phyloP scores from a whole-genome alignment of 2,888 invertebrate genomes.

The Nesidiocoris tenuis region DNA sequence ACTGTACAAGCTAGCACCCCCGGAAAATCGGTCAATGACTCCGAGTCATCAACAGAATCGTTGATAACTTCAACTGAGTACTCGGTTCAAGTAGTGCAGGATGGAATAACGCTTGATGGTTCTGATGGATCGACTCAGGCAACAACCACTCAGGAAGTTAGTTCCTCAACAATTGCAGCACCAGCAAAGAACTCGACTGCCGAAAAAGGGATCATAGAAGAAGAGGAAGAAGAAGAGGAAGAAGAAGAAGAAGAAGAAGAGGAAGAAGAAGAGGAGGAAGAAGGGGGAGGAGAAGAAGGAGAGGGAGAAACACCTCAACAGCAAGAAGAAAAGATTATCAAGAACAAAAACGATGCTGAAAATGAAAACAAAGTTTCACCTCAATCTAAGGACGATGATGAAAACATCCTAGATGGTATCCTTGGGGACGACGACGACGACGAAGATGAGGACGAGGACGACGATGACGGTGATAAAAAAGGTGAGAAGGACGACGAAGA shows the following conservation, averaged over 20 bases:
- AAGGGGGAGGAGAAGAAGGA: conserved; percentile 33
- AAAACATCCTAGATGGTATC: conserved; percentile 35
- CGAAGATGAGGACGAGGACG: conserved; percentile 47
- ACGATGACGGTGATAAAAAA: conserved; percentile 55
- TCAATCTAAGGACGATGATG: conserved; percentile 28
- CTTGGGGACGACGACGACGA: conserved; percentile 26
- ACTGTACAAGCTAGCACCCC: not conserved
- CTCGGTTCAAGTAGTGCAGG: conserved; percentile 26
- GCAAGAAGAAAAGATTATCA: conserved; percentile 12
- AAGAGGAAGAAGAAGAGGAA: conserved; percentile 40
- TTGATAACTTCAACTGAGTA: conserved; percentile 32
- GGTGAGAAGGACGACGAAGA: conserved; percentile 55
- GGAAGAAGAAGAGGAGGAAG: conserved; percentile 52
- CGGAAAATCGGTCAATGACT: conserved; percentile 26
- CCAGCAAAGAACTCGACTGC: conserved; percentile 8
- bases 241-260: conserved; percentile 55
- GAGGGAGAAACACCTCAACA: conserved; percentile 18
- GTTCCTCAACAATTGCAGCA: conserved; percentile 10
- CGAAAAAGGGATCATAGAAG: conserved; percentile 27
- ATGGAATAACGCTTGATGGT: conserved; percentile 17
- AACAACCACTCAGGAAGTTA: not conserved
- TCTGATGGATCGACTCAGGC: not conserved
- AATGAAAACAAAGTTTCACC: conserved; percentile 5
- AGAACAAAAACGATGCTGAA: conserved; percentile 20
- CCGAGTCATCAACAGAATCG: conserved; percentile 10